Percentiles rank a stretch among this genome's conserved stretches.
These are phyloP conservation scores for Uromys caudimaculatus DNA, from an alignment of 2,797 vertebrate species.

Conservation along the genomic window DNA sequence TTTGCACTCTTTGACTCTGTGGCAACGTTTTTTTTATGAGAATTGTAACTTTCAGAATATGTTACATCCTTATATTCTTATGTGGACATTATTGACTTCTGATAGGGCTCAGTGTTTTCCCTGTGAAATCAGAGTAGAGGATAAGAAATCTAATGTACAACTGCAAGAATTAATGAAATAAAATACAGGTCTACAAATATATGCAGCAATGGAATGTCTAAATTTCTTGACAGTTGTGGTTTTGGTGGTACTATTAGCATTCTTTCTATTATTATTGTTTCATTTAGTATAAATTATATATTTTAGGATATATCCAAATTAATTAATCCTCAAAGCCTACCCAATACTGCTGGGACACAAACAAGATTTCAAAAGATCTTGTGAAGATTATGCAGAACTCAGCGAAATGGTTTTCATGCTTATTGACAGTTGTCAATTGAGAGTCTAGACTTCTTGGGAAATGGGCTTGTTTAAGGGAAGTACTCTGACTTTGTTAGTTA, in stretches of 20 bases:
- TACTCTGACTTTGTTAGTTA: not conserved
- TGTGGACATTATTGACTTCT: not conserved
- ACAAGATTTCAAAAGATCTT: not conserved
- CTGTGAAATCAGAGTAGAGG: not conserved
- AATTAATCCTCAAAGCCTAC: not conserved
- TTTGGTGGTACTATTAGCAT: not conserved
- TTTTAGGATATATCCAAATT: not conserved
- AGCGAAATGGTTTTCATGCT: not conserved
- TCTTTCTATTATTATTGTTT: not conserved
- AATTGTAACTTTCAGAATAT: not conserved
- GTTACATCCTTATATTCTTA: not conserved
- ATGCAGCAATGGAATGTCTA: not conserved
- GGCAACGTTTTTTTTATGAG: not conserved
- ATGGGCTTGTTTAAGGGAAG: not conserved
- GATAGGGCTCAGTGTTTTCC: not conserved
- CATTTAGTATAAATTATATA: not conserved
- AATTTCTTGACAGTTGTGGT: not conserved
- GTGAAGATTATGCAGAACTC: not conserved
- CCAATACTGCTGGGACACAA: rapidly evolving
- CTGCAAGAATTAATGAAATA: not conserved
- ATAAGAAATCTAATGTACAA: not conserved
- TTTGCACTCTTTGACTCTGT: not conserved
- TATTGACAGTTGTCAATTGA: too few species aligned
- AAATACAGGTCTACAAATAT: not conserved
- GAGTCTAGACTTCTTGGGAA: not conserved